Conservation (phyloP, 2,888 invertebrate genomes). For the Mechanitis messenoides region DNA sequence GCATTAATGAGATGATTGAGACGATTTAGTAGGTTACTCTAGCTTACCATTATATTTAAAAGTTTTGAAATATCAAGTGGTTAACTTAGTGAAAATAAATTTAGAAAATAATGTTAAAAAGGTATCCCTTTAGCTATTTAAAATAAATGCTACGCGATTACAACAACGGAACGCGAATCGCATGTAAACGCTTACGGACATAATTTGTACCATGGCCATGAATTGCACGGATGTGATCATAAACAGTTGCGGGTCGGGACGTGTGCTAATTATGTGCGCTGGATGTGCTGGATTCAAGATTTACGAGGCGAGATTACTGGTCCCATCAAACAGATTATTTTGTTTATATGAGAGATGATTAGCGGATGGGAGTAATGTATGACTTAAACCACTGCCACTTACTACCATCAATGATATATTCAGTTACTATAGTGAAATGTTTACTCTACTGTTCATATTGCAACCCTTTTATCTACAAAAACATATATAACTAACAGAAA, state of each 20-base stretch:
- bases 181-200: too few relatives aligned
- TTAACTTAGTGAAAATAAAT: too few relatives aligned
- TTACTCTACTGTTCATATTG: neutral
- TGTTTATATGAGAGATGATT: conserved; percentile 4
- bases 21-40: neutral
- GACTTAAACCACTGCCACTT: neutral
- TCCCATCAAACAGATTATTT: conserved; percentile 13
- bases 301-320: conserved; percentile 19
- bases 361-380: neutral
- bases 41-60: too few relatives aligned
- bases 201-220: neutral
- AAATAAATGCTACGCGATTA: too few relatives aligned
- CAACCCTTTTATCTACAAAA: too few relatives aligned
- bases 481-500: neutral
- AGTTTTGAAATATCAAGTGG: too few relatives aligned
- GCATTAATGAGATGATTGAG: conserved; percentile 4
- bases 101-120: too few relatives aligned
- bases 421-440: too few relatives aligned
- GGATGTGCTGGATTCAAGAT: conserved; percentile 18
- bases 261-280: conserved; percentile 29
- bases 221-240: conserved; percentile 23
- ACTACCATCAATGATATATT: too few relatives aligned
- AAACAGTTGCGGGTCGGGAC: conserved; percentile 22
- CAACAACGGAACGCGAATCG: too few relatives aligned
- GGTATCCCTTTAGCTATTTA: too few relatives aligned